Percentiles rank a stretch among this genome's conserved stretches.
These are phyloP conservation scores for Brachionus angularis DNA, from an alignment of 1,140 invertebrate genomes.

Conservation along the genomic window DNA sequence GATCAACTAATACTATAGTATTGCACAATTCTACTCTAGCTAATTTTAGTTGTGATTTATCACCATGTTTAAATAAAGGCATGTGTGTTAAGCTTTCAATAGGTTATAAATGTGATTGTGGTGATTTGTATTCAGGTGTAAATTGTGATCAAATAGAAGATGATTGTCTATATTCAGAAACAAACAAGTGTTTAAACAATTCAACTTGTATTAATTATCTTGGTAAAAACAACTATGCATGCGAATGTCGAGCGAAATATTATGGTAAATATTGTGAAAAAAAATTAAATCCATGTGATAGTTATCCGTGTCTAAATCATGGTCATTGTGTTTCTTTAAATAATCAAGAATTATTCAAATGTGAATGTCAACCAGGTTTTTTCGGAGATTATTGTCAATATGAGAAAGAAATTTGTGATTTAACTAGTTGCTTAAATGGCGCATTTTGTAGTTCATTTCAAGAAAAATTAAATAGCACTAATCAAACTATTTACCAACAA, in stretches of 20 bases:
- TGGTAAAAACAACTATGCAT: slow-evolving; percentile 15
- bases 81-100: background rate
- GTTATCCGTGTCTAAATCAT: slow-evolving; percentile 7
- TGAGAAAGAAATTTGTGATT: background rate
- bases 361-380: slow-evolving; percentile 7
- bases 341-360: background rate
- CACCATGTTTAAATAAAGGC: slow-evolving; percentile 16
- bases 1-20: too few relatives aligned
- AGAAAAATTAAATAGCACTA: background rate
- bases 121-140: background rate
- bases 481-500: background rate
- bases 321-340: background rate
- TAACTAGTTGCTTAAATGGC: background rate
- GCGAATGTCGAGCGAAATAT: slow-evolving; percentile 8
- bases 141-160: slow-evolving; percentile 29
- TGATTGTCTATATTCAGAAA: background rate
- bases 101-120: background rate
- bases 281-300: background rate
- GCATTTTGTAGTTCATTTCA: background rate
- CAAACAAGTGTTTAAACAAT: background rate
- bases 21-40: too few relatives aligned
- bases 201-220: slow-evolving; percentile 37
- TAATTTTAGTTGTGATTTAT: background rate
- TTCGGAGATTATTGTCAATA: slow-evolving; percentile 4
- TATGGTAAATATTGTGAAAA: slow-evolving; percentile 16